These are phyloP conservation scores for Eurytoma adleriae DNA, from an alignment of 2,888 invertebrate genomes.

Conservation along the genomic window DNA sequence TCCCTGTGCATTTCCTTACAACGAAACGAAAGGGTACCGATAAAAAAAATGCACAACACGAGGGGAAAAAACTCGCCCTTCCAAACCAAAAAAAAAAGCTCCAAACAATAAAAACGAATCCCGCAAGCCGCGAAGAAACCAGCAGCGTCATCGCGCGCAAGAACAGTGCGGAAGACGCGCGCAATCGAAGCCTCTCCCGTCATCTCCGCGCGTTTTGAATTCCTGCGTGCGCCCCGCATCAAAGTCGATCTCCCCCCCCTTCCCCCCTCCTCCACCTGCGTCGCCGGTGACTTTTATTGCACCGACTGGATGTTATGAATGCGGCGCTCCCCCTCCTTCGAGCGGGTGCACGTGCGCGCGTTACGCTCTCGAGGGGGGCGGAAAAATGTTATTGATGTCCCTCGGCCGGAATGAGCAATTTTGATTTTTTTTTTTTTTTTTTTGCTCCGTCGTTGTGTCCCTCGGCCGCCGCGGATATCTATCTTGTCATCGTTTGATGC, in stretches of 20 bases:
- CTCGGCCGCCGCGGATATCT: slow-evolving; percentile 28
- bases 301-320: slow-evolving; percentile 72
- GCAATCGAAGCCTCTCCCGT: neutral
- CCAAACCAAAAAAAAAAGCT: no score
- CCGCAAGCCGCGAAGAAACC: no score
- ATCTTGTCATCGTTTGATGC: slow-evolving; percentile 54
- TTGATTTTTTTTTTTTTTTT: slow-evolving; percentile 41
- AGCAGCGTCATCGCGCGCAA: neutral
- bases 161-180: no score
- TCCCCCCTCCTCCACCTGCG: neutral
- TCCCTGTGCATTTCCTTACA: no score
- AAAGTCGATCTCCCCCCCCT: neutral
- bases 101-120: no score
- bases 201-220: slow-evolving; percentile 54
- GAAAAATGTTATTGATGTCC: slow-evolving; percentile 57
- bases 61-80: no score
- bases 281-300: slow-evolving; percentile 73
- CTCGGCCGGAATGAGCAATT: slow-evolving; percentile 56
- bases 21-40: no score
- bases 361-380: neutral
- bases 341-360: neutral
- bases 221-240: slow-evolving; percentile 49
- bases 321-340: slow-evolving; percentile 59
- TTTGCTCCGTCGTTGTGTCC: neutral
- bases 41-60: no score